phyloP scores from a whole-genome alignment of 2,113 vertebrate genomes.

The Grus americana region DNA sequence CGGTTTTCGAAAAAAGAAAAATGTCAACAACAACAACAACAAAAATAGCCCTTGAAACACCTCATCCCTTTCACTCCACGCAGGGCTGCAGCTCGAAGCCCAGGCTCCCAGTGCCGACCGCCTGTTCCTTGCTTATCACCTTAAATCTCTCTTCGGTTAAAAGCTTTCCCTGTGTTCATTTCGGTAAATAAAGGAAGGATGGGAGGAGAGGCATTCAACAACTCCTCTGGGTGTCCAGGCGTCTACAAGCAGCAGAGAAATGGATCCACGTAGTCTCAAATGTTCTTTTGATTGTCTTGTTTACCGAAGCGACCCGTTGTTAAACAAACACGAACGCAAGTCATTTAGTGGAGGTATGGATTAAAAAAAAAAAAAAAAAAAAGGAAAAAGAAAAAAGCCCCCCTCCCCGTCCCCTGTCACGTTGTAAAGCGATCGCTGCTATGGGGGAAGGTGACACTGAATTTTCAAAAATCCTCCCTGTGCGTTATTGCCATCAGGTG shows the following conservation, averaged over 20 bases:
- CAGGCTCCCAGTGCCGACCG: neutral
- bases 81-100: neutral
- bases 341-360: neutral
- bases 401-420: neutral
- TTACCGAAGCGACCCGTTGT: neutral
- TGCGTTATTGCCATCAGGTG: neutral
- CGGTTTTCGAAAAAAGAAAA: neutral
- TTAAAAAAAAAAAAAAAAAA: neutral
- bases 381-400: too few relatives aligned
- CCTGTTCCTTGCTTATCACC: slow-evolving; percentile 14
- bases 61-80: neutral
- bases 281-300: slow-evolving; percentile 51
- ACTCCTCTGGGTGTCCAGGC: slow-evolving; percentile 28
- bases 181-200: slow-evolving; percentile 9
- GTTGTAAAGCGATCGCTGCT: neutral
- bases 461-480: neutral
- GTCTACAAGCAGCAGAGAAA: slow-evolving; percentile 14
- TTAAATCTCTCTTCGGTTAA: neutral
- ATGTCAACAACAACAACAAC: neutral
- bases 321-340: neutral
- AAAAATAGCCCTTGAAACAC: neutral
- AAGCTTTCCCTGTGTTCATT: slow-evolving; percentile 13
- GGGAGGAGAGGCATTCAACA: neutral
- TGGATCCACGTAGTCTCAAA: neutral
- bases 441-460: neutral